Evolutionary conservation across 2,888 invertebrate genomes (phyloP).

Genomic region (Dicroscelio sp.): DNA sequence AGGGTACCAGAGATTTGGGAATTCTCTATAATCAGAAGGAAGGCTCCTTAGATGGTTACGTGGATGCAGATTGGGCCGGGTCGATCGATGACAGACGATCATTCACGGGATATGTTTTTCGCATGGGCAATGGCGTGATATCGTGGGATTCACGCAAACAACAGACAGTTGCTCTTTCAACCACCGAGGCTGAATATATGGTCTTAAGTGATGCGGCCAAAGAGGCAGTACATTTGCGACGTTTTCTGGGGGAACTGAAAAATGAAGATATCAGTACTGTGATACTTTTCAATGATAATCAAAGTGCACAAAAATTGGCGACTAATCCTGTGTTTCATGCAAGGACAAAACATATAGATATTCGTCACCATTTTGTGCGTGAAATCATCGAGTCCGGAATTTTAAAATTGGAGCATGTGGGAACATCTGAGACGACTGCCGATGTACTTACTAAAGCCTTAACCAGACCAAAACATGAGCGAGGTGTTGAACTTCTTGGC

Average conservation of each 20-base stretch:
- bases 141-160: constrained; percentile 24
- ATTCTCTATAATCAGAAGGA: too few relatives aligned
- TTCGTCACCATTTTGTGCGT: constrained; percentile 14
- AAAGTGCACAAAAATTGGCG: background rate
- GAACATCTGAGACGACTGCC: too few relatives aligned
- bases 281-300: too few relatives aligned
- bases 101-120: background rate
- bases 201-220: background rate
- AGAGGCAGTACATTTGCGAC: background rate
- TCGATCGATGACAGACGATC: background rate
- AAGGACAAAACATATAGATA: constrained; percentile 8
- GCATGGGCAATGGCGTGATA: background rate
- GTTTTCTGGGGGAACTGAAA: background rate
- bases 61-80: constrained; percentile 1
- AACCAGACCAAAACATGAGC: too few relatives aligned
- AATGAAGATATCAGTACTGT: background rate
- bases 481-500: too few relatives aligned
- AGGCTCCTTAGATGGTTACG: background rate
- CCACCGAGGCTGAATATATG: constrained; percentile 4
- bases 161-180: background rate
- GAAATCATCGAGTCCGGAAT: constrained; percentile 17
- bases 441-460: too few relatives aligned
- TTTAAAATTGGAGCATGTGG: too few relatives aligned
- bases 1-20: background rate
- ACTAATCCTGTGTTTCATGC: background rate